Conservation (phyloP, 2,113 vertebrate genomes). For the Panthera leo region DNA sequence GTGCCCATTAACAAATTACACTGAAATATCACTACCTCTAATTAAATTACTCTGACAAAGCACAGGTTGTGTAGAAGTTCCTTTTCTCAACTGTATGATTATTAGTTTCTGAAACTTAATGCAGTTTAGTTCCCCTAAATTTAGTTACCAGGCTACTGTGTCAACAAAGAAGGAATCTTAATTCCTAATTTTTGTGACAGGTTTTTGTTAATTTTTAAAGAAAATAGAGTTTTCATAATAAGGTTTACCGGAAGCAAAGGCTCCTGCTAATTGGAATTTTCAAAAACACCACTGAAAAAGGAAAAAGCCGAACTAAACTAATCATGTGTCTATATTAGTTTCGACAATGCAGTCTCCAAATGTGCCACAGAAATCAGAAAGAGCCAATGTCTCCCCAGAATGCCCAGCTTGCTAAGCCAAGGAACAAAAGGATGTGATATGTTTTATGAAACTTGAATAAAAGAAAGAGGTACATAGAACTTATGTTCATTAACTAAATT, state of each 20-base stretch:
- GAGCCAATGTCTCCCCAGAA: background rate
- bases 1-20: slow-evolving; percentile 82
- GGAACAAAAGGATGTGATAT: background rate
- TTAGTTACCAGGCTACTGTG: slow-evolving; percentile 50
- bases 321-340: background rate
- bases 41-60: slow-evolving; percentile 82
- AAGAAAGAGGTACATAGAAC: background rate
- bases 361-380: background rate
- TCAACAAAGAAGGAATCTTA: slow-evolving; percentile 61
- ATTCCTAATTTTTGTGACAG: slow-evolving; percentile 32
- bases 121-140: slow-evolving; percentile 69
- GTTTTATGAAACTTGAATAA: background rate
- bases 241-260: background rate
- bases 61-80: slow-evolving; percentile 75
- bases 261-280: background rate
- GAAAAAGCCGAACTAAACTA: background rate
- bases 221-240: background rate
- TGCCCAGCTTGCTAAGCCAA: background rate
- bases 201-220: slow-evolving; percentile 32
- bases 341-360: background rate
- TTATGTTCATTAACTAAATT: background rate
- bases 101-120: slow-evolving; percentile 74
- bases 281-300: background rate
- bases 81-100: slow-evolving; percentile 44
- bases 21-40: slow-evolving; percentile 80